phyloP scores from a whole-genome alignment of 2,797 vertebrate genomes.

The Garrulus glandarius region DNA sequence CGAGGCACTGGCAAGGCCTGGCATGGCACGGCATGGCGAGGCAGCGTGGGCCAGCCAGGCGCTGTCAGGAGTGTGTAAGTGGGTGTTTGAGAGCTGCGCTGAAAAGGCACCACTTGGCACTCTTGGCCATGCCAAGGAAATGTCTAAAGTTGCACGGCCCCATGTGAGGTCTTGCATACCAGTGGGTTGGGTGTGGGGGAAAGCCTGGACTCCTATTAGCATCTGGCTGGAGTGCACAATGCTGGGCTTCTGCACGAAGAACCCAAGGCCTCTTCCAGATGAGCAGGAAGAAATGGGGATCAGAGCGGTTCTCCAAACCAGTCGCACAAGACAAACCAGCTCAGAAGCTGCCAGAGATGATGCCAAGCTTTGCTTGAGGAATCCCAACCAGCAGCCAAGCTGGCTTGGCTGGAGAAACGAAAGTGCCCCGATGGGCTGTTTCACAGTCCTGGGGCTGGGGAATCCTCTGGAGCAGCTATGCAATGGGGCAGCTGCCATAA shows the following conservation, averaged over 20 bases:
- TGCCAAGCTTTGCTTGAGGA: conserved; percentile 34
- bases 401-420: neutral
- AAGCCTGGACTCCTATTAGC: neutral
- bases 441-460: neutral
- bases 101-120: neutral
- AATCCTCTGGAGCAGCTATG: neutral
- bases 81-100: neutral
- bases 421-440: neutral
- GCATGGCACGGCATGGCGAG: neutral
- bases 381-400: conserved; percentile 12
- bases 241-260: neutral
- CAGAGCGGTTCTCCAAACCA: neutral
- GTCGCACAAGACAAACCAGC: conserved; percentile 27
- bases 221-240: accelerated
- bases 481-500: neutral
- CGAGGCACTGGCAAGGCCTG: neutral
- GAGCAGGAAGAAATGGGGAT: neutral
- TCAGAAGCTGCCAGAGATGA: neutral
- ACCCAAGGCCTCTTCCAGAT: neutral
- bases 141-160: neutral
- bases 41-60: neutral
- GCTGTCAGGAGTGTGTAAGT: neutral
- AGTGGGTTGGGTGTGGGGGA: neutral
- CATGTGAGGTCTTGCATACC: neutral
- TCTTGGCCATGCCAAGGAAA: neutral